These are phyloP conservation scores for Pterobdella sp. DNA, from an alignment of 2,888 invertebrate genomes.

Conservation along the genomic window DNA sequence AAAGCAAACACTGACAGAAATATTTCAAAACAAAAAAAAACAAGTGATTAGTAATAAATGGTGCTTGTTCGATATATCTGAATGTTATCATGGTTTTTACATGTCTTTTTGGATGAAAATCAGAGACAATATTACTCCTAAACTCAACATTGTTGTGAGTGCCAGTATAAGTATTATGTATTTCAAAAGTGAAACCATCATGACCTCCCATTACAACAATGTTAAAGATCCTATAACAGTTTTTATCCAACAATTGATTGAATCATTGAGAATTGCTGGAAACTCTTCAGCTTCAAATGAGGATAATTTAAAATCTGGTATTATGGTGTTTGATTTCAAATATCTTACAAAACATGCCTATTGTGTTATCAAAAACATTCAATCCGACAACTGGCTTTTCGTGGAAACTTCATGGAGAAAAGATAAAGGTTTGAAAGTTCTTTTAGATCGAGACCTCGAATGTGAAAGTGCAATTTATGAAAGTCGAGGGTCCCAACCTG, in stretches of 20 bases:
- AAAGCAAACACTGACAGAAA: not conserved
- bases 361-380: not conserved
- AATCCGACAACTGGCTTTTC: conserved; percentile 20
- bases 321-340: not conserved
- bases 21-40: not conserved
- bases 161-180: not conserved
- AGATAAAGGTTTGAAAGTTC: not conserved
- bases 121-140: not conserved
- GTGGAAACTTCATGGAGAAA: conserved; percentile 20
- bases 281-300: not conserved
- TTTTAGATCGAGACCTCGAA: conserved; percentile 1
- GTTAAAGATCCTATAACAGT: not conserved
- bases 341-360: not conserved
- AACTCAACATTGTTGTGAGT: not conserved
- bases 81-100: conserved; percentile 21
- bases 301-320: not conserved
- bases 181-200: not conserved
- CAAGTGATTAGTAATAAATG: not conserved
- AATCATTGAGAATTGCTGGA: not conserved
- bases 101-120: conserved; percentile 22
- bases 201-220: not conserved
- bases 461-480: not conserved
- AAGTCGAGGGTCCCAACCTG: not conserved
- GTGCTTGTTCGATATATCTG: conserved; percentile 9
- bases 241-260: not conserved